Conservation (phyloP, 1,140 invertebrate species). For the Melitaea cinxia region DNA sequence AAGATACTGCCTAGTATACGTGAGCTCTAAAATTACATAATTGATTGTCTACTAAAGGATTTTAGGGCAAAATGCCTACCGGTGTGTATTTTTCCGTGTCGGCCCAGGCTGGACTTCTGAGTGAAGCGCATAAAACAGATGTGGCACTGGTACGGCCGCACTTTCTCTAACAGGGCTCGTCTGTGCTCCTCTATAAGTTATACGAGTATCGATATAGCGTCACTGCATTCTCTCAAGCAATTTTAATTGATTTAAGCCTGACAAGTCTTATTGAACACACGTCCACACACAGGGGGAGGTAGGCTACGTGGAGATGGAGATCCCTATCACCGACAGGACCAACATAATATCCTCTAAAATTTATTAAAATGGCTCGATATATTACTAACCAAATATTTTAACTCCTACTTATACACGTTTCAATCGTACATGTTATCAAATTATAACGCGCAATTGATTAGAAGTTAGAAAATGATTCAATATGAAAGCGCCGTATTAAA, state of each 20-base stretch:
- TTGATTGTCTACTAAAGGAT: conserved; percentile 77
- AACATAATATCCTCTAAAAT: not conserved
- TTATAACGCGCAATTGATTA: not conserved
- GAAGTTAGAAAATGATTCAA: not conserved
- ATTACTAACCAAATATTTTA: no score
- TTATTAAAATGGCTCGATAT: no score
- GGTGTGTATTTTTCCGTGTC: conserved; percentile 82
- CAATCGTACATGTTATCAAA: no score
- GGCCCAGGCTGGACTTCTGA: conserved; percentile 82
- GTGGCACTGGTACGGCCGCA: conserved; percentile 84
- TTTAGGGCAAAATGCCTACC: conserved; percentile 81
- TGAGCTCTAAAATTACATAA: conserved; percentile 68
- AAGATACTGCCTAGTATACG: conserved; percentile 66
- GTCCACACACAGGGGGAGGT: conserved; percentile 76
- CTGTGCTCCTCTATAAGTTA: conserved; percentile 83
- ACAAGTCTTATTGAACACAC: conserved; percentile 49
- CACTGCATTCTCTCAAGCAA: conserved; percentile 64
- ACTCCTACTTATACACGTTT: no score
- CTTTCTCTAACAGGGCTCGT: conserved; percentile 83
- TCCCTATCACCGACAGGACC: not conserved
- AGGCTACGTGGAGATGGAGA: conserved; percentile 43
- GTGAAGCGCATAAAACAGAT: conserved; percentile 85
- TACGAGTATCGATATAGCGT: conserved; percentile 79
- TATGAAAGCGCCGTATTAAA: not conserved
- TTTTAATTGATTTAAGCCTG: conserved; percentile 56